These are phyloP conservation scores for Illadopsis cleaveri DNA, from an alignment of 2,113 vertebrate genomes.

Conservation along the genomic window DNA sequence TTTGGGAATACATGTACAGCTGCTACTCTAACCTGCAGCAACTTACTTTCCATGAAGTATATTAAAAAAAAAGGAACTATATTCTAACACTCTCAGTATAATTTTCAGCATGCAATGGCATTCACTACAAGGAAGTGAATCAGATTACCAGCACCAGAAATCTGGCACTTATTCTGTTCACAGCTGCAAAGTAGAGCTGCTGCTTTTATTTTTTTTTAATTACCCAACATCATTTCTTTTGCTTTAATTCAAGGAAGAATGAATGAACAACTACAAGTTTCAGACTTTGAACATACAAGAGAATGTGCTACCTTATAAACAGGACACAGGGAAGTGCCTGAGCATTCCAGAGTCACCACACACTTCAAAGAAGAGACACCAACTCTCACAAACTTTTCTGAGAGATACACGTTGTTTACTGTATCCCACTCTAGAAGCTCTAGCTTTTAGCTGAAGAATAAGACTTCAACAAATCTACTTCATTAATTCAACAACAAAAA, in stretches of 20 bases:
- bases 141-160: background rate
- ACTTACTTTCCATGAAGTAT: background rate
- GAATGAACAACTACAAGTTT: background rate
- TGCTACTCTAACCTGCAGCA: background rate
- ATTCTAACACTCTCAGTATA: background rate
- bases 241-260: background rate
- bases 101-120: background rate
- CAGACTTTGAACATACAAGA: background rate
- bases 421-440: background rate
- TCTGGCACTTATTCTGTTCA: background rate
- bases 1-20: background rate
- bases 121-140: background rate
- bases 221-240: background rate
- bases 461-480: background rate
- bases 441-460: background rate
- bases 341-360: background rate
- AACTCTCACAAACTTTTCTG: background rate
- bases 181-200: background rate
- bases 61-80: background rate
- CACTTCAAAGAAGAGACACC: fast-evolving
- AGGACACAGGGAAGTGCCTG: background rate
- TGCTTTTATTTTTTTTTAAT: background rate
- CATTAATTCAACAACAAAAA: background rate
- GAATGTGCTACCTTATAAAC: background rate
- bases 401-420: background rate